Base-by-base conservation (phyloP, 2,797 vertebrate genomes). In the Bovichtus variegatus region DNA sequence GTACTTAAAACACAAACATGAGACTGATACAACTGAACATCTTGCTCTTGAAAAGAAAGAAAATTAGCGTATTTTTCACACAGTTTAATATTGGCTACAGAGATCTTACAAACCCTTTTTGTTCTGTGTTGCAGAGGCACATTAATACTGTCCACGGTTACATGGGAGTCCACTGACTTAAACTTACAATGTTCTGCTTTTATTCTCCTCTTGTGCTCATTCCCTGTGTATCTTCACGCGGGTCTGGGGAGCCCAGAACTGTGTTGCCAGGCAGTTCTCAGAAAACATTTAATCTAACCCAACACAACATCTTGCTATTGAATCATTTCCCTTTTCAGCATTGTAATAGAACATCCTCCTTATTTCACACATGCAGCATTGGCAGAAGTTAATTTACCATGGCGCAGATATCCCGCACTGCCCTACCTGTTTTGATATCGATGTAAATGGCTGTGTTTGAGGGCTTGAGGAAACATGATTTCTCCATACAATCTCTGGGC, bases 381-480 rank as follows among this genome's bases (percentile, higher is more conserved):
- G 57, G 18, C 79, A 83, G 57, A 46, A 82, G 69, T 79, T 87
- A 85, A 93, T 92, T 89, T 84, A 85, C 69, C 71, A 51, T 70
- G 72, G 74, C 7, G 3, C 67, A 71, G 67, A 82, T 85, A 88
- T 72, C 71, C 58, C 3, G 49, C 49, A 4, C 66, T 64, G 72
- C 76, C 72, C 75, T 82, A 84, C 80, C 80, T 83, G 82, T 78
- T 85, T 81, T 89, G 67, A 87, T 86, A 87, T 89, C 12, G 47
- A 81, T 87, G 87, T 84, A 92, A 92, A 90, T 87, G 82, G 81
- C 50, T 89, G 84, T 79, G 80, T 87, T 90, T 84, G 77, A 88
- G 82, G 75, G 63, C 76, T 81, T 41, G 55, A 82, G 76, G 84
- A 89, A 91, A 92, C 88, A 89, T 86, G 84, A 84, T 86, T 91